phyloP scores from a whole-genome alignment of 2,797 vertebrate genomes.

The Chloroceryle amazona region DNA sequence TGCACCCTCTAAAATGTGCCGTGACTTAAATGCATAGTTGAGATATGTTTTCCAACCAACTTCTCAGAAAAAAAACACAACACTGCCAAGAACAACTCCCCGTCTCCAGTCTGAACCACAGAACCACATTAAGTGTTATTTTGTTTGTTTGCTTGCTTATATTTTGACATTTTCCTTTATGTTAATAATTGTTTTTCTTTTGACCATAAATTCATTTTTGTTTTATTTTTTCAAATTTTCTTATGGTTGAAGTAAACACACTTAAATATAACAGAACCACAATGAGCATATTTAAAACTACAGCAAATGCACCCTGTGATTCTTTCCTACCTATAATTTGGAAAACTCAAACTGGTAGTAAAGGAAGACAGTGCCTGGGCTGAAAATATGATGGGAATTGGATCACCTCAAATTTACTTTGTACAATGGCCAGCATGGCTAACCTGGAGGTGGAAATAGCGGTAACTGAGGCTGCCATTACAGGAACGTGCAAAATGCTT shows the following conservation, averaged over 20 bases:
- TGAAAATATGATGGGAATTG: not conserved
- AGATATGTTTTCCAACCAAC: constrained; percentile 23
- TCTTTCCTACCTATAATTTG: not conserved
- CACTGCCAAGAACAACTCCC: constrained; percentile 52
- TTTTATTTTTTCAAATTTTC: not conserved
- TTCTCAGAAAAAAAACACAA: constrained; percentile 16
- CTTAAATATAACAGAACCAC: not conserved
- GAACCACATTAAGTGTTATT: constrained; percentile 1
- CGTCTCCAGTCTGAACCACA: not conserved
- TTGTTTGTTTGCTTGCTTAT: not conserved
- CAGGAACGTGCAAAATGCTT: not conserved
- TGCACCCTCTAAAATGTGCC: not conserved
- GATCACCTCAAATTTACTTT: not conserved
- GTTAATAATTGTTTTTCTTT: not conserved
- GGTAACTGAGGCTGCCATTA: not conserved
- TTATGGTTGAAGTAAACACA: not conserved
- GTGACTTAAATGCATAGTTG: constrained; percentile 46
- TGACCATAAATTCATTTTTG: not conserved
- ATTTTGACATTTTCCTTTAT: not conserved
- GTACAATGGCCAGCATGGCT: not conserved
- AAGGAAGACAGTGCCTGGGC: not conserved
- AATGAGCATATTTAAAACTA: not conserved
- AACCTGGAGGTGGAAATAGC: not conserved
- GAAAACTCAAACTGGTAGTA: not conserved
- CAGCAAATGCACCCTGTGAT: not conserved